Evolutionary conservation across 2,888 invertebrate species (phyloP).

Genomic region (Cerceris rybyensis): DNA sequence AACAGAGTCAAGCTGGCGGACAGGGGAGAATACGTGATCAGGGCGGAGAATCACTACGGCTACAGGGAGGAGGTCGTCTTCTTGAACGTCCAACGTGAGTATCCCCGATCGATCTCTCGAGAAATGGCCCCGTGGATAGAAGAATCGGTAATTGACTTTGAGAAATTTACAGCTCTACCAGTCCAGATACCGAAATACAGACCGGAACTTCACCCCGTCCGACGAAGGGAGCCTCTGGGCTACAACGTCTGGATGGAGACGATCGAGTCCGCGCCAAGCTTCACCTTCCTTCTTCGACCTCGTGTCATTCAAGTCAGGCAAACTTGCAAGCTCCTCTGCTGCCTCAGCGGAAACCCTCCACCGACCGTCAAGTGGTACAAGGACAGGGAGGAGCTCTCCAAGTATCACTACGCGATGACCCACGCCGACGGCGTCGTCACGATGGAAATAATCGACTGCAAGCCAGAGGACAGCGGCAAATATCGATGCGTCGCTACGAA

Average conservation of each 20-base stretch:
- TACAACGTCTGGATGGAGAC: constrained; percentile 96
- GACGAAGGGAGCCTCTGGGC: constrained; percentile 91
- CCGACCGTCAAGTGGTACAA: constrained; percentile 97
- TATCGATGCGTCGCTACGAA: constrained; percentile 97
- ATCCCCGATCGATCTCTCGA: not conserved
- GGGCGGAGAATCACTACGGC: constrained; percentile 98
- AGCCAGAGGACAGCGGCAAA: constrained; percentile 97
- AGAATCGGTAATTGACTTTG: not conserved
- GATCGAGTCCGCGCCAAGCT: constrained; percentile 95
- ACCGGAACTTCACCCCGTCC: constrained; percentile 87
- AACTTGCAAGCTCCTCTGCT: constrained; percentile 98
- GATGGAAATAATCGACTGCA: constrained; percentile 97
- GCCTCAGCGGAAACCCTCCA: constrained; percentile 96
- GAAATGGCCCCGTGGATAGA: too few species aligned
- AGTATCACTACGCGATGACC: constrained; percentile 94
- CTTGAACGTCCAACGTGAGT: constrained; percentile 96
- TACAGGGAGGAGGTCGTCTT: constrained; percentile 97
- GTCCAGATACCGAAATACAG: constrained; percentile 87
- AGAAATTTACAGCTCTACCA: constrained; percentile 86
- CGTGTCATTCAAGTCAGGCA: constrained; percentile 98
- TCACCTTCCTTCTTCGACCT: constrained; percentile 99
- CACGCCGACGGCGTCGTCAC: constrained; percentile 98
- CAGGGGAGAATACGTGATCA: constrained; percentile 97
- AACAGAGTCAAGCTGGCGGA: constrained; percentile 97
- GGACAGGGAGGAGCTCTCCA: constrained; percentile 94